These are phyloP conservation scores for Xerus inauris DNA, from an alignment of 2,113 vertebrate genomes.

Conservation along the genomic window DNA sequence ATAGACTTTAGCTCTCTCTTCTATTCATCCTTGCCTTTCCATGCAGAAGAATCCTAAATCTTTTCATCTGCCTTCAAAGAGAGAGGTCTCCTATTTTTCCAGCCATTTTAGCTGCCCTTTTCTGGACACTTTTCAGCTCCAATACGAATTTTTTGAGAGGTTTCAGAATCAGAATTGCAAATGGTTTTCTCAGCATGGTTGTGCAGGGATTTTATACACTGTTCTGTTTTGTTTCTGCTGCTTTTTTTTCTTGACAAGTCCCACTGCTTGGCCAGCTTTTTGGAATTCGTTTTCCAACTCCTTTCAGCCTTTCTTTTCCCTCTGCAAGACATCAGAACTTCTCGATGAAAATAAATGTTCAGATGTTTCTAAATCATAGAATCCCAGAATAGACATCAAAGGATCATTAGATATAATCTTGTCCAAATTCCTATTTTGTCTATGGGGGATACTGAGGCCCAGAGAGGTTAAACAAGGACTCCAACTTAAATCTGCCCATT, in stretches of 20 bases:
- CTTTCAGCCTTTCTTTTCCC: conserved; percentile 31
- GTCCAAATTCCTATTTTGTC: conserved; percentile 25
- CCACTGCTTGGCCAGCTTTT: conserved; percentile 22
- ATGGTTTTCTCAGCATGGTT: conserved; percentile 7
- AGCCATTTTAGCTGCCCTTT: neutral
- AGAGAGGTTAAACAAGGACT: conserved; percentile 10
- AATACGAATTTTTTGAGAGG: conserved; percentile 44
- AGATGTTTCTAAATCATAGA: conserved; percentile 45
- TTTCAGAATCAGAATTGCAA: conserved; percentile 54
- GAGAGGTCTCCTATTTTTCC: neutral
- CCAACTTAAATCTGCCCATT: conserved; percentile 12
- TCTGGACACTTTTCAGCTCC: neutral
- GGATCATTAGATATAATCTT: neutral
- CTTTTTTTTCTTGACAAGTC: conserved; percentile 28
- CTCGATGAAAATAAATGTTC: conserved; percentile 43
- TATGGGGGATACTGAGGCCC: neutral
- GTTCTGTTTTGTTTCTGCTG: conserved; percentile 43
- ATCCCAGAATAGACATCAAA: conserved; percentile 24
- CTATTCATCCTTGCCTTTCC: conserved; percentile 9
- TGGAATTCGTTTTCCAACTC: conserved; percentile 32
- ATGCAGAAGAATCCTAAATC: conserved; percentile 29
- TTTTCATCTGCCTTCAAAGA: conserved; percentile 24
- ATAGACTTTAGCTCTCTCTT: neutral
- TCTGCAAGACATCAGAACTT: conserved; percentile 37
- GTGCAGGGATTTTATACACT: conserved; percentile 23